Conservation (phyloP, 2,888 invertebrate genomes). For the Drosophila peninsularis region DNA sequence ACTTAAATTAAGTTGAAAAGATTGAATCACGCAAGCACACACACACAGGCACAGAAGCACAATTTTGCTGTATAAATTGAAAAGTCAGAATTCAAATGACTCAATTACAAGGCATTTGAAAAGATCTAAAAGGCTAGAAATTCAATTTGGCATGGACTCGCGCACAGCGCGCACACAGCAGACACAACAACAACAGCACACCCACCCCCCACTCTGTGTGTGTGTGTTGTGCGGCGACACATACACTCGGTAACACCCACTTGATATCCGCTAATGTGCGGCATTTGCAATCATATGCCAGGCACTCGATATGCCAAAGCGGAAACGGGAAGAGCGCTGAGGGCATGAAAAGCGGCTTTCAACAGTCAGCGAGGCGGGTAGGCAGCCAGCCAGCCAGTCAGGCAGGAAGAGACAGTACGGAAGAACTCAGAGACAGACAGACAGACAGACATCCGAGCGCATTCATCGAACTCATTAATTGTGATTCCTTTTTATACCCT, state of each 20-base stretch:
- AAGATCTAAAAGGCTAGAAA: slow-evolving; percentile 80
- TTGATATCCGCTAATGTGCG: slow-evolving; percentile 81
- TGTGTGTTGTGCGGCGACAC: slow-evolving; percentile 36
- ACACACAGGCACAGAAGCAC: slow-evolving; percentile 10
- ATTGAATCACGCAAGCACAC: slow-evolving; percentile 51
- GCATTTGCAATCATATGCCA: slow-evolving; percentile 80
- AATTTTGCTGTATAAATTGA: slow-evolving; percentile 62
- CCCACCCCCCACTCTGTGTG: background rate
- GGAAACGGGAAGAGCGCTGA: slow-evolving; percentile 1
- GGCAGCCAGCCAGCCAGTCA: slow-evolving; percentile 5
- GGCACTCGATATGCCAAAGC: slow-evolving; percentile 47
- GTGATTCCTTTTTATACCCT: slow-evolving; percentile 66
- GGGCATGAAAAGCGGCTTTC: slow-evolving; percentile 27
- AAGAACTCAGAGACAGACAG: slow-evolving; percentile 21
- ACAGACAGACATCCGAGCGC: slow-evolving; percentile 45
- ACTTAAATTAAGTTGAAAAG: slow-evolving; percentile 67
- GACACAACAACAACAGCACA: slow-evolving; percentile 15
- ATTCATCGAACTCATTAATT: slow-evolving; percentile 81
- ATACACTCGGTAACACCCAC: slow-evolving; percentile 78
- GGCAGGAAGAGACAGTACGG: slow-evolving; percentile 8
- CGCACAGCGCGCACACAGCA: slow-evolving; percentile 39
- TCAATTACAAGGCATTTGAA: slow-evolving; percentile 76
- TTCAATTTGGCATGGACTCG: slow-evolving; percentile 78
- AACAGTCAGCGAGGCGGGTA: slow-evolving; percentile 21
- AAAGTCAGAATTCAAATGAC: slow-evolving; percentile 79